Percentiles rank a stretch among this genome's conserved stretches.
These are phyloP conservation scores for Drosophila aff. DNA, from an alignment of 1,140 invertebrate genomes.

Conservation along the genomic window DNA sequence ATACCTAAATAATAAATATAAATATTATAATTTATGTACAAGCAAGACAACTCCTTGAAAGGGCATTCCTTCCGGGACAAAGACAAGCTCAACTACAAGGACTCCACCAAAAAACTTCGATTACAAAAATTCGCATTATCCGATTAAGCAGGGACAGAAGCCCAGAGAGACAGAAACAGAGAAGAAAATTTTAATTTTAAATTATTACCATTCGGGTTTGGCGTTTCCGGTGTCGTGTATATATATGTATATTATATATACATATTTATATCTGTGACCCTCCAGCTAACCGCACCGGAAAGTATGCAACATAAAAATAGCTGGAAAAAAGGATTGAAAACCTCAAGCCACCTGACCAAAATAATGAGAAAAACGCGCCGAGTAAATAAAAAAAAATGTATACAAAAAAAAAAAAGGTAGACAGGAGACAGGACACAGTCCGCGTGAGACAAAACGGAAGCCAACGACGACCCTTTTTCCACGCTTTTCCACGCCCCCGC, in stretches of 20 bases:
- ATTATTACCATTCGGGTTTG: conserved; percentile 62
- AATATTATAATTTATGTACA: not conserved
- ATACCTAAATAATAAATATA: not conserved
- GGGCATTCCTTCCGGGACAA: conserved; percentile 1
- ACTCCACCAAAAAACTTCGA: conserved; percentile 74
- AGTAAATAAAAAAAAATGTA: conserved; percentile 51
- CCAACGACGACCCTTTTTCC: conserved; percentile 58
- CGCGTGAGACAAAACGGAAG: conserved; percentile 62
- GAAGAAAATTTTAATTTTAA: conserved; percentile 75
- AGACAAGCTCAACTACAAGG: conserved; percentile 46
- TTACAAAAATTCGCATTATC: conserved; percentile 74
- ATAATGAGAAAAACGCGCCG: conserved; percentile 61
- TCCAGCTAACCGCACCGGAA: conserved; percentile 40
- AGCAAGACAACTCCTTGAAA: not conserved
- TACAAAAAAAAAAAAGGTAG: conserved; percentile 10
- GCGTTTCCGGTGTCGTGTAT: conserved; percentile 11
- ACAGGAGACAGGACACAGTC: conserved; percentile 1
- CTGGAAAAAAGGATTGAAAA: conserved; percentile 30
- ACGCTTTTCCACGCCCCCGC: conserved; percentile 14
- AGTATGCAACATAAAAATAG: conserved; percentile 67
- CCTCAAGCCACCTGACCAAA: conserved; percentile 56
- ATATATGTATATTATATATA: not conserved
- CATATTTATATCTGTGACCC: conserved; percentile 8
- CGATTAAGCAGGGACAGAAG: conserved; percentile 59
- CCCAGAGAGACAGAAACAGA: not conserved